Base-by-base conservation (phyloP, 2,113 vertebrate genomes). In the Datnioides undecimradiatus region DNA sequence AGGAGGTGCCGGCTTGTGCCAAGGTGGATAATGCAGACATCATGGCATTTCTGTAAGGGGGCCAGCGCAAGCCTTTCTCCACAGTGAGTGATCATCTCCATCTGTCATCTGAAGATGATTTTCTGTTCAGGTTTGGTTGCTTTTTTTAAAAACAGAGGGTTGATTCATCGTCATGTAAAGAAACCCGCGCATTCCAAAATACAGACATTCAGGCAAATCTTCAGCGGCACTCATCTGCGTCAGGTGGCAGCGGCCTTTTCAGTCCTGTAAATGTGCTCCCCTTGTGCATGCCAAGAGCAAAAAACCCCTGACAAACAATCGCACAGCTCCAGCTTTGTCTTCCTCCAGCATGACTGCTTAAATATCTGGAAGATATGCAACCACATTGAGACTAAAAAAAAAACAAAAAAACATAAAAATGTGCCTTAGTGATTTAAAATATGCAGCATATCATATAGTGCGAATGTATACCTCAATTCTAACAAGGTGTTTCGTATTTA, bases 11-110 rank as follows among this genome's bases (percentile, higher is more conserved):
- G 73, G 76, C 52, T 80, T 63, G 41, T 60, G 67, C 14, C 43
- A 82, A 81, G 65, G 65, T 57, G 43, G 82, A 77, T 82, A 89
- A 84, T 84, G 62, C 71, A 86, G 82, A 79, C 84, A 88, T 88
- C 68, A 81, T 87, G 63, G 58, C 65, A 68, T 73, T 90, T 87
- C 79, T 90, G 78, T 79, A 76, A 29, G 48, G 25, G 8, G 33
- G 83, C 85, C 86, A 89, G 73, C 41, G 65, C n/a, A 36, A 85
- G 84, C 68, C 58, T 70, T 80, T 80, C 76, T 78, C 54, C 74
- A 76, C 84, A 79, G 81, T 76, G 49, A 86, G 68, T 33, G 48
- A 85, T 83, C 54, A 46, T 85, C 81, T 83, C 79, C 78, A 84
- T 83, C 77, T 90, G 83, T 88, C 76, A 86, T 69, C 54, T 63